A percentile compares a stretch with the other conserved stretches of the same genome.
Evolutionary conservation across 2,888 invertebrate species (phyloP).

Genomic region (Gymnosoma rotundatum): DNA sequence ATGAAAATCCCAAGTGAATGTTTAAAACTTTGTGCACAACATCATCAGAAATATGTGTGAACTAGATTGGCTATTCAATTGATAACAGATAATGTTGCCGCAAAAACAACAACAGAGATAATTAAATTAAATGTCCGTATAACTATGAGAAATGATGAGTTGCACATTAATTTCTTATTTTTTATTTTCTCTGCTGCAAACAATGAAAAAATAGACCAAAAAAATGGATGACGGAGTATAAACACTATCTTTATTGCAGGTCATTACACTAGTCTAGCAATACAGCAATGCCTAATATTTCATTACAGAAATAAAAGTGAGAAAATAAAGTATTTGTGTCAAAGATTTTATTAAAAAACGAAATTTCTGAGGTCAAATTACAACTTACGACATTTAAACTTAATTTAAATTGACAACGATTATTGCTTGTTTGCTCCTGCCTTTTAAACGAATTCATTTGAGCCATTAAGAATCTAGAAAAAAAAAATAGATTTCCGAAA

Average conservation of each 20-base stretch:
- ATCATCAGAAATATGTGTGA: slow-evolving; percentile 34
- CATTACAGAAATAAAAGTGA: too few relatives aligned
- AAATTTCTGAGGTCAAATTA: too few relatives aligned
- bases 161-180: slow-evolving; percentile 5
- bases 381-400: too few relatives aligned
- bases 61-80: slow-evolving; percentile 37
- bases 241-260: background rate
- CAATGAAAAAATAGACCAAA: slow-evolving; percentile 22
- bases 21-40: background rate
- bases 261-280: slow-evolving; percentile 33
- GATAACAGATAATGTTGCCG: slow-evolving; percentile 52
- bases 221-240: background rate
- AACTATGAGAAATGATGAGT: slow-evolving; percentile 20
- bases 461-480: too few relatives aligned
- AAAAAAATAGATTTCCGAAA: too few relatives aligned
- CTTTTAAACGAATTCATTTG: too few relatives aligned
- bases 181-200: slow-evolving; percentile 2
- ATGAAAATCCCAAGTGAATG: slow-evolving; percentile 15
- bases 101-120: slow-evolving; percentile 17
- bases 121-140: slow-evolving; percentile 18
- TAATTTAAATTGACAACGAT: too few relatives aligned
- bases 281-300: background rate
- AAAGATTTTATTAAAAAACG: too few relatives aligned
- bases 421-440: too few relatives aligned
- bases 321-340: too few relatives aligned